Evolutionary conservation across 1,140 invertebrate genomes (phyloP), one percentile per base, ranked within the genome.

Genomic region (Macrocentrus cingulum): DNA sequence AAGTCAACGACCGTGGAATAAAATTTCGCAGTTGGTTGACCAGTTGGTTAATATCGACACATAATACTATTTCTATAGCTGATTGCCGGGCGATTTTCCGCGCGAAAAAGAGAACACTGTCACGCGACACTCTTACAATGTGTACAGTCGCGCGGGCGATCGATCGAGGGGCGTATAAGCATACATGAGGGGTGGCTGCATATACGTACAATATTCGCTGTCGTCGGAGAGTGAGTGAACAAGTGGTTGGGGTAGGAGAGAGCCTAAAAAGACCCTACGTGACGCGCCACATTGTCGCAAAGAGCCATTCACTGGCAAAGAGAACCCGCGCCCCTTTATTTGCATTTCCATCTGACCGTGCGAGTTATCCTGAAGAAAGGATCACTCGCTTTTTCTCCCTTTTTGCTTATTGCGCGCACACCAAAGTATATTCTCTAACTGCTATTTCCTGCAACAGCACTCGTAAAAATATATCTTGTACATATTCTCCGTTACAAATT

Each of bases 231-330:
- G 51, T 9, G 13, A 39, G 20, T n/a, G n/a, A n/a, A n/a, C n/a
- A n/a, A n/a, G n/a, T n/a, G n/a, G n/a, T n/a, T n/a, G n/a, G n/a
- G n/a, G n/a, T n/a, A 13, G 29, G 51, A 18, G n/a, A n/a, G 11
- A 20, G 20, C 19, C 1, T 23, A 13, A 32, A 51, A 51, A 34
- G 32, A 51, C 49, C 44, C 39, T 25, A 56, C 61, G 63, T 59
- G 50, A 62, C 59, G 59, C 59, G 59, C 45, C 64, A 53, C 59
- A 57, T 66, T 66, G 65, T 63, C 63, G 56, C 61, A 15, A 25
- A 25, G 59, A 50, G n/a, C 51, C 37, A 60, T 60, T 51, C 51
- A 39, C 49, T 15, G 20, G 48, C 51, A 52, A 54, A 63, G 37
- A 48, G 19, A 20, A 32, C 8, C 13, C 29, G n/a, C 58, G 20